Evolutionary conservation across 2,888 invertebrate species (phyloP).

Genomic region (Drosophila paranaensis): DNA sequence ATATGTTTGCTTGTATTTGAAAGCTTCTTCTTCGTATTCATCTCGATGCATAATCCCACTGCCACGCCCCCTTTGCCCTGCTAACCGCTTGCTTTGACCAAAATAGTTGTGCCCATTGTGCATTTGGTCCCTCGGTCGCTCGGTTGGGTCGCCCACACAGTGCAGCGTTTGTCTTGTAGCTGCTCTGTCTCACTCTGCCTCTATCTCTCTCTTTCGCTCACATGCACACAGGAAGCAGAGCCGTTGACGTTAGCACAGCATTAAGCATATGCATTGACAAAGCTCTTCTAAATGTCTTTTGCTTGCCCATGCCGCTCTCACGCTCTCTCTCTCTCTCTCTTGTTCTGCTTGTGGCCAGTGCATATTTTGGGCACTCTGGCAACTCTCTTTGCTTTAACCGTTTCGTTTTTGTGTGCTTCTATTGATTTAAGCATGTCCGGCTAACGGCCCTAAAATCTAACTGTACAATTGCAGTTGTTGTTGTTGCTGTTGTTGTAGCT

Average conservation of each 20-base stretch:
- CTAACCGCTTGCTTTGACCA: slow-evolving; percentile 14
- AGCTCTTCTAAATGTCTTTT: slow-evolving; percentile 23
- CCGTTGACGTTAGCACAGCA: slow-evolving; percentile 52
- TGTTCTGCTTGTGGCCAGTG: slow-evolving; percentile 22
- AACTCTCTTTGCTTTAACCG: slow-evolving; percentile 6
- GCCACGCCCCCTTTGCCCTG: background rate
- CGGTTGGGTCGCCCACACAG: slow-evolving; percentile 29
- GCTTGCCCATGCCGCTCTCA: background rate
- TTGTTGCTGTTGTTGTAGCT: slow-evolving; percentile 11
- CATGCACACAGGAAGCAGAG: slow-evolving; percentile 38
- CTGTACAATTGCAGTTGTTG: slow-evolving; percentile 36
- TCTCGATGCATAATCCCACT: background rate
- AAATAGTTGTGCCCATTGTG: slow-evolving; percentile 51
- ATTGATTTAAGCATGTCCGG: slow-evolving; percentile 46
- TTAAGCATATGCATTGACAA: slow-evolving; percentile 39
- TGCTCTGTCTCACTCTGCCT: background rate
- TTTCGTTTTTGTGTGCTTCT: slow-evolving; percentile 16
- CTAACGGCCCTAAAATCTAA: slow-evolving; percentile 45
- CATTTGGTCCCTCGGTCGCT: too few species aligned
- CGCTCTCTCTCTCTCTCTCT: background rate
- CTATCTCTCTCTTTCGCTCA: too few species aligned
- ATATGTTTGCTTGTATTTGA: background rate
- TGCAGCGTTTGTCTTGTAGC: background rate
- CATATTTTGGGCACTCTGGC: slow-evolving; percentile 43
- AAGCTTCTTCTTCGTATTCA: slow-evolving; percentile 14